phyloP scores from a whole-genome alignment of 2,113 vertebrate genomes.

The Protobothrops mucrosquamatus region DNA sequence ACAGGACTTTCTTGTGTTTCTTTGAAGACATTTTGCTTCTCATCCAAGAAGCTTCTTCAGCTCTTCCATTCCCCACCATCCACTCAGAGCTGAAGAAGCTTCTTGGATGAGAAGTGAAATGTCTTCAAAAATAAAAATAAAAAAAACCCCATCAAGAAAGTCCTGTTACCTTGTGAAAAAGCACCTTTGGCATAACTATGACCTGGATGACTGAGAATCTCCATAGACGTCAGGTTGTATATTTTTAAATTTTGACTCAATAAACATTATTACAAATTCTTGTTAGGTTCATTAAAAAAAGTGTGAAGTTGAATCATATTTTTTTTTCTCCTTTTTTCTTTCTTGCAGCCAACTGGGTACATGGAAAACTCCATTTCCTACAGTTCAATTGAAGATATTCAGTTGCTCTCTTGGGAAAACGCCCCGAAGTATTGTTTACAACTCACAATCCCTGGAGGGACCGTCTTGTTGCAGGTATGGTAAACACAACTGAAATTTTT shows the following conservation, averaged over 20 bases:
- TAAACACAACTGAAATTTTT: constrained; percentile 38
- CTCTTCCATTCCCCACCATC: too few relatives aligned
- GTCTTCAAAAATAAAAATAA: too few relatives aligned
- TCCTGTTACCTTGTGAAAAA: too few relatives aligned
- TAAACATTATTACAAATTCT: background rate
- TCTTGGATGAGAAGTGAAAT: too few relatives aligned
- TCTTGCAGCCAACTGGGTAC: constrained; percentile 92
- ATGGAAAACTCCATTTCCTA: constrained; percentile 97
- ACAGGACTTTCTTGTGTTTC: too few relatives aligned
- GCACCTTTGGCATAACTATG: too few relatives aligned
- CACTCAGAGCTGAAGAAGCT: too few relatives aligned
- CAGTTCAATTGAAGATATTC: constrained; percentile 96
- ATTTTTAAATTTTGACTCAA: background rate
- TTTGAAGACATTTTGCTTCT: too few relatives aligned
- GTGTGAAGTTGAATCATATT: constrained; percentile 8
- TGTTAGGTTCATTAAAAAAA: constrained; percentile 1
- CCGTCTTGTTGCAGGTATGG: constrained; percentile 92
- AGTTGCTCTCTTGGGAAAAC: constrained; percentile 98
- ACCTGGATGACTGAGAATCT: too few relatives aligned
- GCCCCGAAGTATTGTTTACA: constrained; percentile 99
- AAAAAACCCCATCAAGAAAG: too few relatives aligned
- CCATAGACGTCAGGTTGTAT: background rate
- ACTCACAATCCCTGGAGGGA: constrained; percentile 94
- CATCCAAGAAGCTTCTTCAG: too few relatives aligned
- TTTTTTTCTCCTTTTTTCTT: constrained; percentile 31